Percentiles rank a stretch among this genome's conserved stretches.
Evolutionary conservation across 2,888 invertebrate genomes (phyloP).

Genomic region (Synanthedon tipuliformis): DNA sequence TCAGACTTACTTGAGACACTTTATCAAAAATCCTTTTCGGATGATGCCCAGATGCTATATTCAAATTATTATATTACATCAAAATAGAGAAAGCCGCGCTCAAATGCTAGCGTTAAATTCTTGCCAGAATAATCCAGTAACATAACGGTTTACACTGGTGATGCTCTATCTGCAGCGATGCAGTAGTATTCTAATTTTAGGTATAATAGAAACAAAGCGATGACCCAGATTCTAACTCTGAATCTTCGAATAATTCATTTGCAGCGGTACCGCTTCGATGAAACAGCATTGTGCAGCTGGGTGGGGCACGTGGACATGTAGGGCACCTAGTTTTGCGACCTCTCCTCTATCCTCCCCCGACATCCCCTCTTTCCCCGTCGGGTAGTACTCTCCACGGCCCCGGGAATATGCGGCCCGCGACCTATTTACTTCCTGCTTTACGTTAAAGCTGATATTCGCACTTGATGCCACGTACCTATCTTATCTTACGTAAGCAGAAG

Average conservation of each 20-base stretch:
- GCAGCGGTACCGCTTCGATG: slow-evolving; percentile 20
- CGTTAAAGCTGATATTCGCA: slow-evolving; percentile 21
- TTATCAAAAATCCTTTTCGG: no score
- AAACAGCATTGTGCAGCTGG: slow-evolving; percentile 15
- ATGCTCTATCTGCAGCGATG: not conserved
- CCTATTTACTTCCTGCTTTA: slow-evolving; percentile 49
- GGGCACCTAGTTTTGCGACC: slow-evolving; percentile 43
- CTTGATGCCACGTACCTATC: slow-evolving; percentile 13
- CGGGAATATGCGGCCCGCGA: slow-evolving; percentile 17
- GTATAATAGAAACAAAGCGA: slow-evolving; percentile 1
- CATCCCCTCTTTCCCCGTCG: slow-evolving; percentile 1
- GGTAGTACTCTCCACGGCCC: slow-evolving; percentile 9
- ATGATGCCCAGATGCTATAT: no score
- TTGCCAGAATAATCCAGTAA: not conserved
- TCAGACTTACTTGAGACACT: no score
- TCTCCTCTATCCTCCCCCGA: slow-evolving; percentile 6
- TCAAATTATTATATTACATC: no score
- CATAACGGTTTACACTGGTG: no score
- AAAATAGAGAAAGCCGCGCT: no score
- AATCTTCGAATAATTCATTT: slow-evolving; percentile 29
- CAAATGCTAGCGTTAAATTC: no score
- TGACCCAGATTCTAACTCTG: slow-evolving; percentile 5
- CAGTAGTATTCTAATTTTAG: not conserved
- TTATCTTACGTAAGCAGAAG: slow-evolving; percentile 8
- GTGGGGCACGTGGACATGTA: slow-evolving; percentile 20